Conservation (phyloP, 2,888 invertebrate genomes). For the Barypeithes pellucidus region DNA sequence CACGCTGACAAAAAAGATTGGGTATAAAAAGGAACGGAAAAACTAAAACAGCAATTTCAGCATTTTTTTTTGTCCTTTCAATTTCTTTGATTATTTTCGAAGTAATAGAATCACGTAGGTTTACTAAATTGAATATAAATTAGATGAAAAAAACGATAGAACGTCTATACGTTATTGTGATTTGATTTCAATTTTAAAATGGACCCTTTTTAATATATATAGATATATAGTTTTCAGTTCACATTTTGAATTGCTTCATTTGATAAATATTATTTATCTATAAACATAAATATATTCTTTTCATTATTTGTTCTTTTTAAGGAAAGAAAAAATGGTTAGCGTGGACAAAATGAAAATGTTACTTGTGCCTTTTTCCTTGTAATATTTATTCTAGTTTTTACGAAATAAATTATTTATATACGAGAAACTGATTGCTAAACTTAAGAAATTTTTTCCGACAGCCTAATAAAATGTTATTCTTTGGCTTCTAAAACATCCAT, state of each 20-base stretch:
- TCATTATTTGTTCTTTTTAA: too few relatives aligned
- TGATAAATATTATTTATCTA: too few relatives aligned
- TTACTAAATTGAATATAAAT: not conserved
- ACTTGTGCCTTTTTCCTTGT: too few relatives aligned
- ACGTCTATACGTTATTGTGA: not conserved
- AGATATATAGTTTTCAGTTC: too few relatives aligned
- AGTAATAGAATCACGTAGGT: not conserved
- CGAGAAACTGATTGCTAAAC: not conserved
- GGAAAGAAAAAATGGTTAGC: too few relatives aligned
- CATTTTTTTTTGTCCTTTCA: constrained; percentile 8
- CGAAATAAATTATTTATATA: not conserved
- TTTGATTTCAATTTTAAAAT: not conserved
- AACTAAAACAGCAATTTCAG: constrained; percentile 13
- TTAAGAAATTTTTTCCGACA: not conserved
- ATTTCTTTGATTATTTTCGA: not conserved
- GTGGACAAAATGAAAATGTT: too few relatives aligned
- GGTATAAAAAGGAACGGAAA: not conserved
- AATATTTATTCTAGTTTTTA: not conserved
- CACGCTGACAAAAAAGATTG: not conserved
- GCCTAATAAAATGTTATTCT: constrained; percentile 25
- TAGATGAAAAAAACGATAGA: not conserved
- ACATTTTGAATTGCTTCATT: too few relatives aligned
- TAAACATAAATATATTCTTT: too few relatives aligned
- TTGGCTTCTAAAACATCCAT: constrained; percentile 8
- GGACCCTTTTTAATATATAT: too few relatives aligned